Evolutionary conservation across 2,888 invertebrate species (phyloP), one percentile per base, ranked within the genome.

Genomic region (Macroteleia sp.): DNA sequence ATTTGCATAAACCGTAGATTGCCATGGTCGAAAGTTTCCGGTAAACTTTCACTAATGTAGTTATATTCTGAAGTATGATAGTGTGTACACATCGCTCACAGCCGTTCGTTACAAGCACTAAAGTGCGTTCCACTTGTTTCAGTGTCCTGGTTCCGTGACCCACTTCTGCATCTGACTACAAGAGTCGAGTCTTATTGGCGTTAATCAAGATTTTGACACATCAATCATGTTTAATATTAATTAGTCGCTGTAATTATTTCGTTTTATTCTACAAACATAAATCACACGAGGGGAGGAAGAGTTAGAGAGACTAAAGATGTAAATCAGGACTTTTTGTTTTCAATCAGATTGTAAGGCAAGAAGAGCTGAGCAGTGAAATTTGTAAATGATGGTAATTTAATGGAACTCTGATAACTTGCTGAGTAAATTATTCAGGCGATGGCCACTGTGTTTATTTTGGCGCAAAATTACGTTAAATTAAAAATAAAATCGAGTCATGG

Each of bases 41-140:
- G 77, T 80, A 78, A 86, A 88, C 89, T 89, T 89, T 89, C 89
- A 89, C 89, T 89, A 86, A 88, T 61, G 75, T 69, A 56, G 73
- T 54, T 75, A 84, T 84, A 86, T 82, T 78, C 83, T 10, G 62
- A 34, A 82, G 83, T 81, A 79, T 80, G 77, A 77, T 80, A 56
- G 71, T 62, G 77, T 74, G 74, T 61, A 66, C 54, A 52, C 71
- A 74, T 81, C 79, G 77, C 79, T 78, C 71, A 69, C 59, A 70
- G 77, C 66, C 64, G 67, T 75, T 79, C 64, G 73, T 73, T 67
- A 73, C 83, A 84, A 85, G 84, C 84, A 87, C 85, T 87, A 84
- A 88, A 86, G 87, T 86, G 81, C 86, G 91, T 91, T 89, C 91
- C 86, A 91, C 91, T 91, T 91, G 90, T 91, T 89, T 90, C 91